phyloP scores from a whole-genome alignment of 2,113 vertebrate species.

The Mugil cephalus region DNA sequence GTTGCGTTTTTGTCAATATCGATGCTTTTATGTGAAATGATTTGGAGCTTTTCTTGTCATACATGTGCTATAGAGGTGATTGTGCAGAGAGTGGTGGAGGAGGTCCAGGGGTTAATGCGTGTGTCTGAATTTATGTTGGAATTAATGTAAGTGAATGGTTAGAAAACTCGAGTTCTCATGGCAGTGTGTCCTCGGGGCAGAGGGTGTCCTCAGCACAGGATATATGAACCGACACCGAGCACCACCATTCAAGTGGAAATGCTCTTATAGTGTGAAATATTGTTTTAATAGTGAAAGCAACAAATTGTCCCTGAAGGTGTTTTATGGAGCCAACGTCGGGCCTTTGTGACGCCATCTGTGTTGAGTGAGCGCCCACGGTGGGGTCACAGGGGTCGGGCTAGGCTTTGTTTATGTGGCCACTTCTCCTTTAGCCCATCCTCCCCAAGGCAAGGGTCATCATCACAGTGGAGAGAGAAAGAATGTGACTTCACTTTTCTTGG shows the following conservation, averaged over 20 bases:
- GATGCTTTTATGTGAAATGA: neutral
- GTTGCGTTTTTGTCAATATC: neutral
- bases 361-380: conserved; percentile 16
- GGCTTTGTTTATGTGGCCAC: conserved; percentile 57
- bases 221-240: conserved; percentile 29
- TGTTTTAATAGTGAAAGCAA: conserved; percentile 46
- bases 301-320: conserved; percentile 26
- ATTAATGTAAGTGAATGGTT: conserved; percentile 16
- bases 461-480: neutral
- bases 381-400: conserved; percentile 53
- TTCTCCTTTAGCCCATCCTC: conserved; percentile 48
- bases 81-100: neutral
- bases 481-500: conserved; percentile 5
- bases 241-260: conserved; percentile 23
- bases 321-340: conserved; percentile 27
- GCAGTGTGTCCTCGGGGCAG: conserved; percentile 5
- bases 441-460: conserved; percentile 27
- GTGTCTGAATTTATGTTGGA: conserved; percentile 41
- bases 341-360: conserved; percentile 29
- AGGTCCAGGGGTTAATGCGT: conserved; percentile 42
- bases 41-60: conserved; percentile 8
- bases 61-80: neutral
- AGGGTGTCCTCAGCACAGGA: neutral
- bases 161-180: neutral
- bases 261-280: conserved; percentile 33